Base-by-base conservation (phyloP, 2,888 invertebrate species). In the Melanophora roralis region DNA sequence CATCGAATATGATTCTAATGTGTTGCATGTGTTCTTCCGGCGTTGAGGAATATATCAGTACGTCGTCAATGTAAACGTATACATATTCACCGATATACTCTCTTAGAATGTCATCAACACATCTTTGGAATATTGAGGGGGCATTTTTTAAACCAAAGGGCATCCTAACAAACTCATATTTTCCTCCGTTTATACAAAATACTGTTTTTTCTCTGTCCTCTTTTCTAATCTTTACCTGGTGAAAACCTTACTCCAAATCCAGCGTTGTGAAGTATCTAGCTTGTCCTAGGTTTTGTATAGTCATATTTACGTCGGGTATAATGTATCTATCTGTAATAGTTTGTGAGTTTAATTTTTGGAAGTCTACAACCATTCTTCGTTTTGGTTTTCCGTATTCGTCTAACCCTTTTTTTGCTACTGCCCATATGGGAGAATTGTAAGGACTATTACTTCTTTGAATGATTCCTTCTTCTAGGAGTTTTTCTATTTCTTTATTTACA, bases 331-430 rank as follows among this genome's bases (percentile, higher is more conserved):
- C 45, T 21, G 72, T 73, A 23, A 73, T 51, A 12, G 64, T 62
- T 3, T 73, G 55, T 36, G 43, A 32, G 40, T 73, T 65, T 14
- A 65, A 11, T 34, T 73, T 65, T 0, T 36, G n/a, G 38, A 73
- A 73, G 27, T 57, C 45, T 65, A 47, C 27, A 1, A 73, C 65
- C 65, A 74, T 74, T 36, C 51, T 11, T 16, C 65, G 9, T 19
- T 65, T 65, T 11, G 65, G 57, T 47, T 74, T 74, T 16, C 57
- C 43, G 14, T 65, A 55, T 34, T 62, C 43, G 32, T 62, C 65
- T 5, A 57, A 8, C 38, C 32, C 51, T 69, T 69, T 59, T 47
- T 69, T 9, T 23, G 16, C 27, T 12, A 68, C 67, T n/a, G 55
- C 43, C 27, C 21, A 27, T 11, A 55, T 55, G 23, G 43, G 45